Conservation (phyloP, 1,140 invertebrate species). For the Manduca sexta region DNA sequence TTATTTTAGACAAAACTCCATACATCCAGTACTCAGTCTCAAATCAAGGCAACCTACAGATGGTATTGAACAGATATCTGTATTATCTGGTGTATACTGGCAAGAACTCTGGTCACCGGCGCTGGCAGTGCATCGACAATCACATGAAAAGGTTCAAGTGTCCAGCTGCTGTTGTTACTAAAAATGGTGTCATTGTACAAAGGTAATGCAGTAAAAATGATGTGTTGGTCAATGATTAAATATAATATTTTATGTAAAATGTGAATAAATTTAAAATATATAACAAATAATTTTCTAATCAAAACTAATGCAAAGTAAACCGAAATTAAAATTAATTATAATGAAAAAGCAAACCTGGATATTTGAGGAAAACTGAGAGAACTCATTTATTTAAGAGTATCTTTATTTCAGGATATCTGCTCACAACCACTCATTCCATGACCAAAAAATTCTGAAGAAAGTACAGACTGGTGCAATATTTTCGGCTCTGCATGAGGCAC, state of each 20-base stretch:
- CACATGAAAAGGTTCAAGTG: constrained; percentile 40
- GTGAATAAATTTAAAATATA: too few relatives aligned
- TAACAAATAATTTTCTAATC: too few relatives aligned
- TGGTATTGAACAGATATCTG: constrained; percentile 3
- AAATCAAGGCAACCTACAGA: constrained; percentile 6
- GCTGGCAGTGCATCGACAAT: constrained; percentile 6
- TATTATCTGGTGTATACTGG: constrained; percentile 4
- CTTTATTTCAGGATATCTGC: constrained; percentile 36
- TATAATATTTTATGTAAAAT: too few relatives aligned
- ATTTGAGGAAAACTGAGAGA: too few relatives aligned
- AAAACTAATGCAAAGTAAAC: too few relatives aligned
- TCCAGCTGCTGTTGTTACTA: constrained; percentile 47
- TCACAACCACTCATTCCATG: constrained; percentile 39
- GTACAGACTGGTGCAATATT: constrained; percentile 23
- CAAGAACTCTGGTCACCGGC: background rate
- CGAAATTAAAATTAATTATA: too few relatives aligned
- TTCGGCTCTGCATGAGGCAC: constrained; percentile 30
- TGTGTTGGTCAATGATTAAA: too few relatives aligned
- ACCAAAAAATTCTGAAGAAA: constrained; percentile 33
- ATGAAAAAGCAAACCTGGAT: too few relatives aligned
- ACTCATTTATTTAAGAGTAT: too few relatives aligned
- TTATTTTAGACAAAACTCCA: constrained; percentile 1
- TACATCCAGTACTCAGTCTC: constrained; percentile 4
- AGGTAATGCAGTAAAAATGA: constrained; percentile 36
- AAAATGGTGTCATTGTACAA: constrained; percentile 46